Evolutionary conservation across 2,888 invertebrate genomes (phyloP).

Genomic region (Exocentrus adspersus): DNA sequence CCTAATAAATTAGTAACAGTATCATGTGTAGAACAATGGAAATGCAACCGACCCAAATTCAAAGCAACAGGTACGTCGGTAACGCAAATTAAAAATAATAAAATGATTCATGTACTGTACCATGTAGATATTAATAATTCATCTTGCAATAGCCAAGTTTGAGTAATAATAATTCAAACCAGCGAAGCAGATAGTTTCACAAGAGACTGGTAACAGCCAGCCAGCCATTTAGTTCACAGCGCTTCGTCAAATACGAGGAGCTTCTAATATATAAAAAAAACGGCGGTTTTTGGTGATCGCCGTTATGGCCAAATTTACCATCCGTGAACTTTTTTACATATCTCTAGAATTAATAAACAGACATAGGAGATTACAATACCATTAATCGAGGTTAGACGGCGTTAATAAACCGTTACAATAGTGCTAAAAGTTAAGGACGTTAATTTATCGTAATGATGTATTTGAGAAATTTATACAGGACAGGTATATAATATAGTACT

Average conservation of each 20-base stretch:
- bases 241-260: conserved; percentile 21
- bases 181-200: conserved; percentile 35
- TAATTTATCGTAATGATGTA: too few relatives aligned
- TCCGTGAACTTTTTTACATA: conserved; percentile 13
- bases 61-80: conserved; percentile 4
- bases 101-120: conserved; percentile 23
- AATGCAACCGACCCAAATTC: conserved; percentile 6
- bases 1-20: not conserved
- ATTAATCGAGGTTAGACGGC: not conserved
- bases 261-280: conserved; percentile 20
- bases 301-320: conserved; percentile 18
- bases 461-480: too few relatives aligned
- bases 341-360: conserved; percentile 5
- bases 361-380: conserved; percentile 1
- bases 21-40: conserved; percentile 11
- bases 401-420: not conserved
- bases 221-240: conserved; percentile 20
- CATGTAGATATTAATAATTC: conserved; percentile 25
- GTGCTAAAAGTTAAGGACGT: too few relatives aligned
- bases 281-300: not conserved
- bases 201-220: conserved; percentile 29
- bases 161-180: conserved; percentile 30
- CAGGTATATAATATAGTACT: too few relatives aligned
- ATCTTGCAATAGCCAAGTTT: conserved; percentile 30
- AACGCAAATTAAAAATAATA: conserved; percentile 19